Conservation (phyloP, 2,888 invertebrate species). For the Malacosoma neustria region DNA sequence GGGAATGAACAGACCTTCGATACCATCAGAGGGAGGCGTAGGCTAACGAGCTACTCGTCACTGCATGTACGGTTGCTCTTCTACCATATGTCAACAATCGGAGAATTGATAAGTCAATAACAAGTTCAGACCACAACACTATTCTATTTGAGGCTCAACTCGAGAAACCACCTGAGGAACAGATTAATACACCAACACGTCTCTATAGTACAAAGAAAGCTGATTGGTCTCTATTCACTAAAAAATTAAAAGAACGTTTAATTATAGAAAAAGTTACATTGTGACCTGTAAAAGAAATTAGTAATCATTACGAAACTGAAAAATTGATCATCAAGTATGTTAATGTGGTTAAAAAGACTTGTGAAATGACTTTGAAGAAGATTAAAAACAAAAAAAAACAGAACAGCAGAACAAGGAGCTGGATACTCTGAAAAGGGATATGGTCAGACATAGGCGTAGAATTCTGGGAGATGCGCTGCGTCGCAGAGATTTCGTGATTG, state of each 20-base stretch:
- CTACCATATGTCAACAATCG: slow-evolving; percentile 2
- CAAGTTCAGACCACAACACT: slow-evolving; percentile 13
- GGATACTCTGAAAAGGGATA: neutral
- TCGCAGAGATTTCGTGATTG: slow-evolving; percentile 1
- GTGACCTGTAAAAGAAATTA: no score
- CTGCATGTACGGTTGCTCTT: slow-evolving; percentile 5
- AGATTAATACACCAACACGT: slow-evolving; percentile 3
- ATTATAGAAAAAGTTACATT: no score
- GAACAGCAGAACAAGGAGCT: slow-evolving; percentile 5
- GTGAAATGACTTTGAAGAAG: neutral
- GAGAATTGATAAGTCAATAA: slow-evolving; percentile 5
- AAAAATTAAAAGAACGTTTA: no score
- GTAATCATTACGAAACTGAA: neutral
- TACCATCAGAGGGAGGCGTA: slow-evolving; percentile 4
- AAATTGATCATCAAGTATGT: neutral
- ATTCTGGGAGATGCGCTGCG: slow-evolving; percentile 3
- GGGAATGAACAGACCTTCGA: slow-evolving; percentile 12
- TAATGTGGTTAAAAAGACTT: neutral
- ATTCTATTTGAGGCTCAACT: slow-evolving; percentile 7
- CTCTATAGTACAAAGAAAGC: slow-evolving; percentile 8
- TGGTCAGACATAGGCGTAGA: neutral
- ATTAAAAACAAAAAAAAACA: no score
- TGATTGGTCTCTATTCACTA: slow-evolving; percentile 7
- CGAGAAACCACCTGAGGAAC: neutral
- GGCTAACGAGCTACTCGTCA: slow-evolving; percentile 8